phyloP scores from a whole-genome alignment of 2,797 vertebrate species.

The Chelmon rostratus region DNA sequence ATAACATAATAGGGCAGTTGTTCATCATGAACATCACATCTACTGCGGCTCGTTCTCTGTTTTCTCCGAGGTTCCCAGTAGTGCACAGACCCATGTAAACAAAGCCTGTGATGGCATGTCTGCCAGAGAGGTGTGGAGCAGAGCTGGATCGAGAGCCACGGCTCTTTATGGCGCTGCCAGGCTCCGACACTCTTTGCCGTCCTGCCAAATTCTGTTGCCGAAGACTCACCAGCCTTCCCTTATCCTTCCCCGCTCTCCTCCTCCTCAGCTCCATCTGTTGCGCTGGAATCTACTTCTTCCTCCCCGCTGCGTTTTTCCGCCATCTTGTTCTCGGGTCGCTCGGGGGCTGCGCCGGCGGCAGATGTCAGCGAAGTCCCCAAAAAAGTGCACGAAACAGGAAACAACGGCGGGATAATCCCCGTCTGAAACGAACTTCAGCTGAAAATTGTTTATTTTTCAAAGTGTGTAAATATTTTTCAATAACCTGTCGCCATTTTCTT shows the following conservation, averaged over 20 bases:
- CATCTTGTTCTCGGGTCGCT: conserved; percentile 47
- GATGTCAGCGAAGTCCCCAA: conserved; percentile 48
- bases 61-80: conserved; percentile 45
- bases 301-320: conserved; percentile 17
- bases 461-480: conserved; percentile 80
- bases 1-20: conserved; percentile 36
- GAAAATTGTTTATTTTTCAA: conserved; percentile 83
- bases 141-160: conserved; percentile 71
- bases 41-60: conserved; percentile 32
- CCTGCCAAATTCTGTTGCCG: conserved; percentile 74
- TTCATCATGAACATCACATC: conserved; percentile 47
- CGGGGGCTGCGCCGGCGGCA: conserved; percentile 29
- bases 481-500: conserved; percentile 70
- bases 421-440: conserved; percentile 70
- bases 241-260: conserved; percentile 12
- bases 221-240: conserved; percentile 67
- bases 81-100: conserved; percentile 55
- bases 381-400: conserved; percentile 45
- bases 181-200: conserved; percentile 73
- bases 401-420: conserved; percentile 62
- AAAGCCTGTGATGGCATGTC: conserved; percentile 70
- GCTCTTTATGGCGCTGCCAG: conserved; percentile 84
- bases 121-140: conserved; percentile 79
- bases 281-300: conserved; percentile 42
- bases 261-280: conserved; percentile 69